Evolutionary conservation across 2,113 vertebrate species (phyloP), one percentile per base, ranked within the genome.

Genomic region (Mobula birostris): DNA sequence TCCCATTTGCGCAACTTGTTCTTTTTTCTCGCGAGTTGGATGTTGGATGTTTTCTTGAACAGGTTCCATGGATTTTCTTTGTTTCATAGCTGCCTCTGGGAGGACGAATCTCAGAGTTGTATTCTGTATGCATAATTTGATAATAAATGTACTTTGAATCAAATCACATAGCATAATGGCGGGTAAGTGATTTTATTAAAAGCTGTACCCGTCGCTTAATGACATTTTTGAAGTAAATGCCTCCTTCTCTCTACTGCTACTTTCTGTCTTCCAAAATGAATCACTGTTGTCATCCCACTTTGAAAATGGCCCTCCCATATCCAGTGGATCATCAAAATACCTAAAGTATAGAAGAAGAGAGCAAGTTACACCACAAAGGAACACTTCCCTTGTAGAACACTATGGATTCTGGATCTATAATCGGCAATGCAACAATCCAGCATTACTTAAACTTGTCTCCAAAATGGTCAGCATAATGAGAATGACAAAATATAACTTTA

Each of bases 181-280:
- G 32, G 66, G 32, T 66, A 68, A 58, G 29, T 83, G 36, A n/a
- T 85, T 85, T 58, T 8, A 85, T 83, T 85, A 85, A 11, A 61
- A 61, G 48, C 15, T 68, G 0, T 95, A 99, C 99, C 98, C 97
- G 95, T 99, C 98, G 6, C 97, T 96, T 48, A 95, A 95, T 76
- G 96, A 96, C n/a, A 94, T 96, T 94, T 97, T 97, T 77, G 98
- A 96, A 93, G 95, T 96, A 94, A 97, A 80, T 14, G 96, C 83
- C 77, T 98, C 98, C 0, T 95, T 70, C 58, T 98, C 98, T 94
- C 96, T 97, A 91, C 94, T 95, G 94, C 94, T 96, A 95, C 94
- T 96, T 94, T 98, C 98, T 94, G 96, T 98, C 95, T 97, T 97
- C 98, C 98, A 98, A 36, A 96, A 97, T 77, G 96, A 95, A 85